Evolutionary conservation across 2,888 invertebrate species (phyloP).

Genomic region (Megastigmus dorsalis): DNA sequence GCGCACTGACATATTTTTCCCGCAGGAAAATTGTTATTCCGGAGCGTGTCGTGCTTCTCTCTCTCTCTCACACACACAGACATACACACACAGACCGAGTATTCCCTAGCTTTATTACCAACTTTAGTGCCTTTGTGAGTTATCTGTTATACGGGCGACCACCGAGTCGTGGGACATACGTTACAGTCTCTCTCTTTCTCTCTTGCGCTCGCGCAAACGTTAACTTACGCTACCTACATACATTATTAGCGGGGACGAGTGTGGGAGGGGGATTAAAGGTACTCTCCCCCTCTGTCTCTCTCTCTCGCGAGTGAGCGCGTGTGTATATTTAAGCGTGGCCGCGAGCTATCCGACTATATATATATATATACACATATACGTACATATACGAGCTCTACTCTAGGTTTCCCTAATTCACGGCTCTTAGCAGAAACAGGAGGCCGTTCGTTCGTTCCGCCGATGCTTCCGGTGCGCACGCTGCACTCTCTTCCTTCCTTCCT

Average conservation of each 20-base stretch:
- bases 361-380: no score
- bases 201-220: slow-evolving; percentile 42
- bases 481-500: slow-evolving; percentile 20
- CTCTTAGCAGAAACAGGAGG: slow-evolving; percentile 43
- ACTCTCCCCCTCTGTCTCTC: no score
- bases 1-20: slow-evolving; percentile 38
- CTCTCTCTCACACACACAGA: not conserved
- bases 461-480: slow-evolving; percentile 29
- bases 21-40: slow-evolving; percentile 51
- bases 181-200: slow-evolving; percentile 29
- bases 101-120: slow-evolving; percentile 55
- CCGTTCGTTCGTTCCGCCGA: slow-evolving; percentile 27
- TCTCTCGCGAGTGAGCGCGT: not conserved
- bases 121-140: slow-evolving; percentile 54
- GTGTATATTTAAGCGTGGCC: slow-evolving; percentile 55
- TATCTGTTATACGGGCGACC: slow-evolving; percentile 59
- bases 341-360: no score
- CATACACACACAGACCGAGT: not conserved
- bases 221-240: slow-evolving; percentile 60
- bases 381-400: slow-evolving; percentile 40
- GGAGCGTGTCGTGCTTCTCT: not conserved
- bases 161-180: slow-evolving; percentile 57
- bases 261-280: not conserved
- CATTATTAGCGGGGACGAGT: slow-evolving; percentile 57
- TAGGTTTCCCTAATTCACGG: slow-evolving; percentile 59